Base-by-base conservation (phyloP, 2,797 vertebrate genomes). In the Pseudochaenichthys georgianus region DNA sequence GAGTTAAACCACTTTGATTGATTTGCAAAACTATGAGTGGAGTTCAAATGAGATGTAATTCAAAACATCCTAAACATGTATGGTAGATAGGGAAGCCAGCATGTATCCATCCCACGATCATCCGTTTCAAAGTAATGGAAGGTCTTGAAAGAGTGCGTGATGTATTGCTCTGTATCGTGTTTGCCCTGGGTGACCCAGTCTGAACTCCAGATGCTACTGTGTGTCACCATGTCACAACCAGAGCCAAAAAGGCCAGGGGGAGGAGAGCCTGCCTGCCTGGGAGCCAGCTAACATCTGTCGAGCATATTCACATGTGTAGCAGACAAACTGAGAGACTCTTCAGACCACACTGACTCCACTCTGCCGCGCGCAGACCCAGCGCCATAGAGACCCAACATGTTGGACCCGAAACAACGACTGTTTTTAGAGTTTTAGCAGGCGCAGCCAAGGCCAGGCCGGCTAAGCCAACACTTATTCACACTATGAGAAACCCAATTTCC, bases 171-270 rank as follows among this genome's bases (percentile, higher is more conserved):
- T 81, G 79, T 73, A 87, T 90, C 75, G 46, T 83, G 82, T 87
- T 92, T 93, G 91, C 89, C 88, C 88, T 76, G 81, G 50, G 83
- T 93, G 94, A 94, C 92, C 94, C 89, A 75, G 80, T 82, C 82
- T 92, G 91, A 93, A 95, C 93, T 92, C 87, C 89, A 93, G 82
- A 93, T 84, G 93, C 94, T 95, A 94, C 93, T 93, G 94, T 94
- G 90, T 94, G 93, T 93, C 93, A 94, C 91, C 87, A 86, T 92
- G 90, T 94, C 93, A 90, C 90, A 88, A 84, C 65, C 84, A 64
- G 81, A 93, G 91, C 92, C 88, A 90, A 92, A 92, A 91, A 91
- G 89, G 87, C 90, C 92, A 90, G 62, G 81, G 86, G 87, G 89
- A 92, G 90, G 90, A 90, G 88, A 90, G 88, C 72, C 64, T 89